phyloP scores from a whole-genome alignment of 2,888 invertebrate species.

The Dynastes tityus region DNA sequence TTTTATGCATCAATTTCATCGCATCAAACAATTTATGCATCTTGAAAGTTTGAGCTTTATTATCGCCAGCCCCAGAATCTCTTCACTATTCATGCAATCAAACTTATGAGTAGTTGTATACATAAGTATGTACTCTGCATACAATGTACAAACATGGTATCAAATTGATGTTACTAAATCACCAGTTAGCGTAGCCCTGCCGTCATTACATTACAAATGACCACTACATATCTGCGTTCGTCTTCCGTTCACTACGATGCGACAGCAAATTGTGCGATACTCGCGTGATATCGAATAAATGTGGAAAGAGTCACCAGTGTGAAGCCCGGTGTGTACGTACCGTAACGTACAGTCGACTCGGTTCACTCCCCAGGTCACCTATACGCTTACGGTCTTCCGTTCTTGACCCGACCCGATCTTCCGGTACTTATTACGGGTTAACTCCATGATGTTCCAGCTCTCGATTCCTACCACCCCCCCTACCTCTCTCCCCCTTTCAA shows the following conservation, averaged over 20 bases:
- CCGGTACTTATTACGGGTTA: slow-evolving; percentile 58
- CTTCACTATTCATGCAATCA: too few species aligned
- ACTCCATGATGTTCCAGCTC: slow-evolving; percentile 48
- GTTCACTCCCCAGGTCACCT: slow-evolving; percentile 49
- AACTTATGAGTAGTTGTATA: too few species aligned
- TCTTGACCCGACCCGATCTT: slow-evolving; percentile 56
- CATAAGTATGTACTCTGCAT: too few species aligned
- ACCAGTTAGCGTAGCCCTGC: slow-evolving; percentile 65
- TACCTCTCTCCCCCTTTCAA: background rate
- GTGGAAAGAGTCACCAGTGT: slow-evolving; percentile 32
- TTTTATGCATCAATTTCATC: too few species aligned
- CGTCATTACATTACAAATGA: slow-evolving; percentile 68
- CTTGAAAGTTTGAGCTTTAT: too few species aligned
- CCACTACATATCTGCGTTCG: slow-evolving; percentile 66
- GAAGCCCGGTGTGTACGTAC: slow-evolving; percentile 12
- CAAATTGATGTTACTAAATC: slow-evolving; percentile 67
- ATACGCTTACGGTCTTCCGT: slow-evolving; percentile 55
- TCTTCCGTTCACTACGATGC: slow-evolving; percentile 62
- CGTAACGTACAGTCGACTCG: background rate
- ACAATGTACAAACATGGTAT: slow-evolving; percentile 45
- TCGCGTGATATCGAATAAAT: slow-evolving; percentile 44
- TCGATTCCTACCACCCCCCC: slow-evolving; percentile 4
- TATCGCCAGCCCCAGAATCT: too few species aligned
- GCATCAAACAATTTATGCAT: too few species aligned
- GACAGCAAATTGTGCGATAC: slow-evolving; percentile 61